Base-by-base conservation (phyloP, 2,888 invertebrate genomes). In the Copidosoma aretas region DNA sequence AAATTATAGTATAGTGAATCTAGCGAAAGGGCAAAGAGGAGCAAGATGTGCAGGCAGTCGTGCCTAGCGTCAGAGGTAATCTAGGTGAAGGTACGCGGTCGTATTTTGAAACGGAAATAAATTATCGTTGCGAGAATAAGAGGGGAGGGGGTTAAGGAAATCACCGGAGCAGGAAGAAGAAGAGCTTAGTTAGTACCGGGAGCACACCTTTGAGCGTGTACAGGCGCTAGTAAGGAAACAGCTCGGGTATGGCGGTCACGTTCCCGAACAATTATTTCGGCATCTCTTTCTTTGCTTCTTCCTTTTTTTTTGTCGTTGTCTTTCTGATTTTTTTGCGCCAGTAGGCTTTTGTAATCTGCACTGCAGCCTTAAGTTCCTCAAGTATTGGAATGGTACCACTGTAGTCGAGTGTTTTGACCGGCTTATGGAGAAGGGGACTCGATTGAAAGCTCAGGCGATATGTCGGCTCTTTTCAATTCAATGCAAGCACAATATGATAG, bases 211-310 rank as follows among this genome's bases (percentile, higher is more conserved):
- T n/a, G n/a, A n/a, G n/a, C 75, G 68, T 73, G 80, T 77, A 78
- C 80, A 78, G 10, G 77, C 79, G 79, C 80, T 80, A 79, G 80
- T 79, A 77, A 79, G 78, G 75, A 75, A 75, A 75, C 75, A 75
- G 76, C 76, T 81, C 77, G 78, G 32, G 78, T 74, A 82, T 79
- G 80, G 74, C 73, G 80, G 81, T 81, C 81, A 82, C 81, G 82
- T 78, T 78, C 76, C 72, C 73, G 75, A 76, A 80, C 81, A 81
- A 81, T 82, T 81, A 81, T 82, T 81, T 81, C 76, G 77, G 76
- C 78, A 78, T 73, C 74, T 76, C 74, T 17, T 15, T 41, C 46
- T 43, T 41, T 39, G 21, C 14, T 43, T 41, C n/a, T 53, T 57
- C 56, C 51, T 19, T 54, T 39, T 46, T 43, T 57, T 24, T 19